Evolutionary conservation across 2,888 invertebrate genomes (phyloP), one percentile per base, ranked within the genome.

Genomic region (Willowsia nigromaculata): DNA sequence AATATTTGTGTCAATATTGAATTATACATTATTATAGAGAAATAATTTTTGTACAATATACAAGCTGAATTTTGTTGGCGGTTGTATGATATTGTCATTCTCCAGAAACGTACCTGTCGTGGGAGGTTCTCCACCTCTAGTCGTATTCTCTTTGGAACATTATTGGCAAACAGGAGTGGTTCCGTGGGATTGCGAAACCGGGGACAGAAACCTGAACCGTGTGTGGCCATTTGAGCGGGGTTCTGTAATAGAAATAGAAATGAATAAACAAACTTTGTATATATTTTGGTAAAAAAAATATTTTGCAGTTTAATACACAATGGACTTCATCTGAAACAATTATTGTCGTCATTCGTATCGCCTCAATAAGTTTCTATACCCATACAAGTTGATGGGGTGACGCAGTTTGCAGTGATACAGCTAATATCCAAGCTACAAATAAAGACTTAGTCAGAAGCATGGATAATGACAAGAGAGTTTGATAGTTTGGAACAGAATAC

Each of bases 121-220:
- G 98, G 98, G 92, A 98, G 94, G 94, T 98, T 98, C 93, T 97
- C 97, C 80, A 98, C 98, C 94, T 98, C 97, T 90, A 98, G 95
- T 86, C 96, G 96, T 91, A 98, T 96, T 94, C 98, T 97, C 93
- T 97, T 97, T 15, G 97, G 96, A 56, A 98, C 97, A 94, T 97
- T 97, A 93, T 98, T 97, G 1, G 98, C 98, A 89, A 98, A 94
- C 93, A 98, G 95, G 93, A 98, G 96, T 50, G 96, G 96, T 93
- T 95, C 95, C 87, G 96, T 96, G 81, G 96, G 96, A 90, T 95
- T 96, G 92, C 96, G 96, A 93, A 98, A 97, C 93, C 97, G 96
- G 15, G 98, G 98, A 94, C 98, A 98, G 93, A 95, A 95, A 94
- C 92, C 95, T 93, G 95, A 95, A 13, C 96, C 96, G 91, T 96